Percentiles rank a stretch among this genome's conserved stretches.
Evolutionary conservation across 2,888 invertebrate genomes (phyloP).

Genomic region (Platypus cylindrus): DNA sequence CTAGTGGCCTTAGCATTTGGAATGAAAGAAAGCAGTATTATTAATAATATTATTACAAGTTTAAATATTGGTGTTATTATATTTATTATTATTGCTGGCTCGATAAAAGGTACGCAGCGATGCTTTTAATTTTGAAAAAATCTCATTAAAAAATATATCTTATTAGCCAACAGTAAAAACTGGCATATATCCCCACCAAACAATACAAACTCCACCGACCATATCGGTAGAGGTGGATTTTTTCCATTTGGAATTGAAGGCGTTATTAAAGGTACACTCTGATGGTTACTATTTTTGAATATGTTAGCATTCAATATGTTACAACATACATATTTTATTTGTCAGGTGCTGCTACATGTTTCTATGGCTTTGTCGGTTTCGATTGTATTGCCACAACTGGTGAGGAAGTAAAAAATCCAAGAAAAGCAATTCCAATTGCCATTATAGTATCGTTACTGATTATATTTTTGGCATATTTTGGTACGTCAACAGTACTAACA

Average conservation of each 20-base stretch:
- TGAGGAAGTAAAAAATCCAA: constrained; percentile 81
- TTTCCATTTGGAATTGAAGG: constrained; percentile 72
- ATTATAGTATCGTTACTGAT: constrained; percentile 70
- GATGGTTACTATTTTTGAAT: background rate
- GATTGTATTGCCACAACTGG: constrained; percentile 82
- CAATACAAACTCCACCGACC: constrained; percentile 13
- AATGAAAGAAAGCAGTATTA: constrained; percentile 73
- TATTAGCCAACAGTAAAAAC: constrained; percentile 16
- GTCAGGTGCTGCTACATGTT: constrained; percentile 64
- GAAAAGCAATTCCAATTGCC: constrained; percentile 74
- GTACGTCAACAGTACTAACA: constrained; percentile 77
- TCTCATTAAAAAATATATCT: background rate
- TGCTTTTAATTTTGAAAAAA: no score
- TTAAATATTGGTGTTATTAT: constrained; percentile 70
- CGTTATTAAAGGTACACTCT: constrained; percentile 45
- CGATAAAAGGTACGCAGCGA: constrained; percentile 46
- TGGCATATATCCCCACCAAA: constrained; percentile 37
- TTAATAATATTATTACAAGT: constrained; percentile 78
- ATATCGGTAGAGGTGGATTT: constrained; percentile 61
- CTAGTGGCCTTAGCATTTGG: constrained; percentile 65
- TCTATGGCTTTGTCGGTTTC: constrained; percentile 90
- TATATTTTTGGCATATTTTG: constrained; percentile 80
- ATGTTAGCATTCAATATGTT: background rate
- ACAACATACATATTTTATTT: constrained; percentile 1
- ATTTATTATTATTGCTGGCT: constrained; percentile 71